Conservation (phyloP, 2,113 vertebrate genomes). For the Labeo rohita region DNA sequence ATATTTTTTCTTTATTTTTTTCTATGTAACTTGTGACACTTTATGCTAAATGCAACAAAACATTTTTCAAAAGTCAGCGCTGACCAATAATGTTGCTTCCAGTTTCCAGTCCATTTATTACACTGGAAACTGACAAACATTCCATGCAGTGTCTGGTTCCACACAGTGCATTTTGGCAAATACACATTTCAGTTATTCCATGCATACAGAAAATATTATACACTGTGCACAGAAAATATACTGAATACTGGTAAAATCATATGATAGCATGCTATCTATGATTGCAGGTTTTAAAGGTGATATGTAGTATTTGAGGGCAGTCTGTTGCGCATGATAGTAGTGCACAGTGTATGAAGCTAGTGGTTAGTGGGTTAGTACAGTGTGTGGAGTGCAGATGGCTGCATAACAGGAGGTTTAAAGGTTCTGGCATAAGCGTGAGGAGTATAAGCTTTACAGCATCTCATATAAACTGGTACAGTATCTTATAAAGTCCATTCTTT, state of each 20-base stretch:
- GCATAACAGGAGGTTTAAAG: slow-evolving; percentile 57
- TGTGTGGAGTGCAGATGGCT: slow-evolving; percentile 38
- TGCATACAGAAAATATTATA: not conserved
- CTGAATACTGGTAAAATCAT: not conserved
- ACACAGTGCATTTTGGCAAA: not conserved
- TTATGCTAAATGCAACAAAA: not conserved
- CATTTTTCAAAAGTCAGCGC: not conserved
- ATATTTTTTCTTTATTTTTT: no score
- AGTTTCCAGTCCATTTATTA: not conserved
- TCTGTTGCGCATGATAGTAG: not conserved
- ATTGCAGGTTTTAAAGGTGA: not conserved
- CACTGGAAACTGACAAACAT: not conserved
- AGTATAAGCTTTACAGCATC: slow-evolving; percentile 43
- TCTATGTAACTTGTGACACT: no score
- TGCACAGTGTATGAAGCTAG: slow-evolving; percentile 34
- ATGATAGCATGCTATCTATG: not conserved
- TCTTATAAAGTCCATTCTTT: slow-evolving; percentile 55
- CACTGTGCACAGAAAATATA: not conserved
- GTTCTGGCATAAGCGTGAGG: slow-evolving; percentile 30
- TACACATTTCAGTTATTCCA: not conserved
- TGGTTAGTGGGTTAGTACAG: slow-evolving; percentile 26
- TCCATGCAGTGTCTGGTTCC: not conserved
- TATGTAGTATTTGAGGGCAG: not conserved
- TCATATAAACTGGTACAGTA: slow-evolving; percentile 55
- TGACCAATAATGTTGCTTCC: not conserved